Base-by-base conservation (phyloP, 2,113 vertebrate species). In the Poeciliopsis prolifica region DNA sequence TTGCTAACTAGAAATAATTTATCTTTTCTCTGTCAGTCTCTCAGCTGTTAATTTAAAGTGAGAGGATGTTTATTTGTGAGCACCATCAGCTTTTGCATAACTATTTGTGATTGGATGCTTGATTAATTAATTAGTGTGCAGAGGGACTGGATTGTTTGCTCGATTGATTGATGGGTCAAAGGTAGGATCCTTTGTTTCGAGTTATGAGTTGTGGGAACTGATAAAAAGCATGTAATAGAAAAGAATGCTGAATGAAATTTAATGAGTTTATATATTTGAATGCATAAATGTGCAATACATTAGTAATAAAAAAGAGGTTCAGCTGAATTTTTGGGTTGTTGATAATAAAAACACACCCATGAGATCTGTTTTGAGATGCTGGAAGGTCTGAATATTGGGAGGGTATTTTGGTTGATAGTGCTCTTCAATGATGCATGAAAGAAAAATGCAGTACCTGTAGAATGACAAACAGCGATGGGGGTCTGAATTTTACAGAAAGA, bases 51-150 rank as follows among this genome's bases (percentile, higher is more conserved):
- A 89, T 89, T 87, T 81, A 68, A 71, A 80, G 40, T 65, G 78
- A 90, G 72, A 75, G 69, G 44, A 85, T 80, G 65, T 81, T 86
- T 81, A 76, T 82, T 37, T 78, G 51, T 72, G 62, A 82, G 76
- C 40, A 61, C 80, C 78, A 80, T 85, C 75, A 68, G 76, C 63
- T 61, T 79, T 65, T 79, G 71, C 66, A 83, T 68, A 85, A 80
- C 75, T 73, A 82, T 72, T 73, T 86, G 37, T 66, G 80, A 90
- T 71, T 78, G 76, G 77, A 54, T 81, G 65, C 3, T 2, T 85
- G 79, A 88, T 85, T 82, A 80, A 88, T 81, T 90, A 85, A 88
- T 89, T 86, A 82, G 51, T 78, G 70, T 75, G 68, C n/a, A 42
- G 10, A 65, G 40, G 44, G 80, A 70, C 77, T 82, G 74, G 77